A percentile compares a stretch with the other conserved stretches of the same genome.
Evolutionary conservation across 2,888 invertebrate genomes (phyloP).

Genomic region (Abscondita cerata): DNA sequence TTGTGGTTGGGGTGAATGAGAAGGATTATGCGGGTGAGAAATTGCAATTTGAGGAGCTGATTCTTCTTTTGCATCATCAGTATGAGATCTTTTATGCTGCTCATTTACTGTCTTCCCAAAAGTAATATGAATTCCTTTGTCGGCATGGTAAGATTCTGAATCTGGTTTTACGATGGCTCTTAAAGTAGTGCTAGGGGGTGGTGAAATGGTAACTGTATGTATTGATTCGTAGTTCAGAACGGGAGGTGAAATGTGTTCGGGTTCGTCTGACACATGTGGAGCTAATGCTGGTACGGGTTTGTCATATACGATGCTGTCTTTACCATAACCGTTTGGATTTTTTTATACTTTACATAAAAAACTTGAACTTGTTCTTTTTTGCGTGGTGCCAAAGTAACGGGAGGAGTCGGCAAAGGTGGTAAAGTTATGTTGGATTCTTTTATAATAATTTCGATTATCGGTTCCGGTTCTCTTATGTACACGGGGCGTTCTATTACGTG

Average conservation of each 20-base stretch:
- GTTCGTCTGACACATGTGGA: constrained; percentile 66
- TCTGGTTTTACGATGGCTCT: constrained; percentile 87
- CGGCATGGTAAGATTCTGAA: constrained; percentile 82
- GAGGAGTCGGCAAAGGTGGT: constrained; percentile 67
- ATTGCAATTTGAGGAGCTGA: constrained; percentile 71
- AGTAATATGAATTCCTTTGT: constrained; percentile 81
- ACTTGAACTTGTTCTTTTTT: constrained; percentile 88
- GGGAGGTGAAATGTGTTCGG: constrained; percentile 62
- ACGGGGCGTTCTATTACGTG: constrained; percentile 55
- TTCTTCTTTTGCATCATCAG: constrained; percentile 64
- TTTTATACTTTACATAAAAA: constrained; percentile 90
- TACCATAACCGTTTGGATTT: constrained; percentile 73
- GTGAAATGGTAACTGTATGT: constrained; percentile 51
- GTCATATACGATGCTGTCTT: constrained; percentile 79
- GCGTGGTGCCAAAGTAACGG: constrained; percentile 62
- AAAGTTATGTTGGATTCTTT: constrained; percentile 86
- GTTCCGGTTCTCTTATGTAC: constrained; percentile 79
- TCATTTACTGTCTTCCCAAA: constrained; percentile 73
- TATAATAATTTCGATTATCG: constrained; percentile 91
- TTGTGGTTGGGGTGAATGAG: constrained; percentile 31
- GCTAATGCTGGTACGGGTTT: constrained; percentile 81
- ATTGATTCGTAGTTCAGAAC: constrained; percentile 54
- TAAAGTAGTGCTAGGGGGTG: constrained; percentile 77
- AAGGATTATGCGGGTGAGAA: constrained; percentile 55
- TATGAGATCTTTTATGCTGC: constrained; percentile 59